These are phyloP conservation scores for Diachrysia chrysitis DNA, from an alignment of 2,888 invertebrate species.

Conservation along the genomic window DNA sequence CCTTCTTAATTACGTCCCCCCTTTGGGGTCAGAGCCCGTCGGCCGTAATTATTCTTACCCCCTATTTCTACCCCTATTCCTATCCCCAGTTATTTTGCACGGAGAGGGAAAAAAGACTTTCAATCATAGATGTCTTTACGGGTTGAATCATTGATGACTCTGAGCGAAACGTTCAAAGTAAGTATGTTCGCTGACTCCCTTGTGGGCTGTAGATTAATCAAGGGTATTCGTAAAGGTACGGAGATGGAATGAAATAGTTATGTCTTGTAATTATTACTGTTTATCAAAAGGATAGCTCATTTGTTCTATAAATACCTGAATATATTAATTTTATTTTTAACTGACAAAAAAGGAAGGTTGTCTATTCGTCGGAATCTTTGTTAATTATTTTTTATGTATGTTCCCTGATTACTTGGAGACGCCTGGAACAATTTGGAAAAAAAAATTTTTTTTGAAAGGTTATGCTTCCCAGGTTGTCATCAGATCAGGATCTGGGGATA, in stretches of 20 bases:
- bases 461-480: no score
- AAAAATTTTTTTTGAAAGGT: no score
- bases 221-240: not conserved
- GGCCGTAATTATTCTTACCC: slow-evolving; percentile 76
- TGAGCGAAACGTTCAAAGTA: slow-evolving; percentile 25
- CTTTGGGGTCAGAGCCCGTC: slow-evolving; percentile 64
- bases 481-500: no score
- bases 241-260: not conserved
- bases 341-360: no score
- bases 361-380: no score
- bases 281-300: not conserved
- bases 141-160: slow-evolving; percentile 53
- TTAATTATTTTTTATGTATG: no score
- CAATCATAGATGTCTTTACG: slow-evolving; percentile 67
- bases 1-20: slow-evolving; percentile 73
- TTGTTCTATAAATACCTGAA: no score
- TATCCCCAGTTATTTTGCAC: slow-evolving; percentile 58
- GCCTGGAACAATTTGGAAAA: no score
- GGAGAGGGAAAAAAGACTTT: slow-evolving; percentile 60
- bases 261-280: not conserved
- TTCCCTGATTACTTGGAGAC: no score
- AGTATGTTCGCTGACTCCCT: slow-evolving; percentile 15
- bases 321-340: no score
- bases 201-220: slow-evolving; percentile 37
- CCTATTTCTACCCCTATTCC: slow-evolving; percentile 49